Evolutionary conservation across 64 coral and sea anemone species (phyloP), one percentile per base, ranked within the genome.

Genomic region (Pocillopora damicornis): DNA sequence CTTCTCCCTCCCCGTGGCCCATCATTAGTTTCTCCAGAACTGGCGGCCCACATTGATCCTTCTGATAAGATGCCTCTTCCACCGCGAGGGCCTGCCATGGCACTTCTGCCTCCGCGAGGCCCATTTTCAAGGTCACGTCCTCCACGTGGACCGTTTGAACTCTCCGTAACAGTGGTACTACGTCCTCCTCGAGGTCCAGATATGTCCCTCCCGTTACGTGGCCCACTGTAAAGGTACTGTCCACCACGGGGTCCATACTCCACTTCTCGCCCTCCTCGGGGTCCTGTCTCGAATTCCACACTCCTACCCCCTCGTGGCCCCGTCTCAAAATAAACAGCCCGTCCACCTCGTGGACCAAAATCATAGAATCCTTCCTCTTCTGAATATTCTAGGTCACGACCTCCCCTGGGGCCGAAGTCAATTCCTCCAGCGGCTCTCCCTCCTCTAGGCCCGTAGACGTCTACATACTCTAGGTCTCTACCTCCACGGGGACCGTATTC

Each of bases 131-230:
- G 59, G 58, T 63, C 80, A 36, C 80, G 59, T 63, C 80, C 80
- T 35, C 86, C 86, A 1, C 86, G 67, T 61, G 86, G 86, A 25
- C 86, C 86, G 17, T 88, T 63, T n/a, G 56, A 38, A 38, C 2
- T 78, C n/a, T 77, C 87, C 11, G 25, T 25, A 12, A n/a, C 26
- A 9, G 26, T 17, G 22, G 61, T 11, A 42, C 61, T 35, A 59
- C 89, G 71, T 73, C 89, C 89, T 35, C 89, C 89, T n/a, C 89
- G 71, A 57, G 90, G 90, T 45, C 90, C 90, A 79, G 75, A 84
- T n/a, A 91, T 76, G 75, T 77, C 75, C n/a, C 90, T 73, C 20
- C 90, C 90, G 18, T 82, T 82, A 72, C 90, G 82, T 73, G 90
- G 82, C 63, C 90, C 90, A 59, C 84, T 85, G 11, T 59, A 60